Evolutionary conservation across 1,140 invertebrate species (phyloP).

Genomic region (Planococcus citri): DNA sequence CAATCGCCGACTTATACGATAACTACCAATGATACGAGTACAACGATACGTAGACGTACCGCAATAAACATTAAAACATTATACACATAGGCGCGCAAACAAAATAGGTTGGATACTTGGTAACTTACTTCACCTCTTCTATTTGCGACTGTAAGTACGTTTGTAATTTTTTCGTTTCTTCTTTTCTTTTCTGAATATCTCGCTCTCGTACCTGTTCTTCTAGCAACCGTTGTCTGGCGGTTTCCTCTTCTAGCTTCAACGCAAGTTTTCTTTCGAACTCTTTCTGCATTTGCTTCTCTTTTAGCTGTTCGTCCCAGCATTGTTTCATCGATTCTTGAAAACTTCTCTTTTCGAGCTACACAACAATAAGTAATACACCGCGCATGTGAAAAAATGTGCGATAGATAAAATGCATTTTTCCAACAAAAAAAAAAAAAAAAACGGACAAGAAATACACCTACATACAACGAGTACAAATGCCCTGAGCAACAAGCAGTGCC

Average conservation of each 20-base stretch:
- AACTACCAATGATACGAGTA: no score
- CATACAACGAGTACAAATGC: no score
- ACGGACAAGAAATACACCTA: no score
- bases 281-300: not conserved
- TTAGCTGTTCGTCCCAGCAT: not conserved
- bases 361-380: no score
- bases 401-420: no score
- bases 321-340: constrained; percentile 10
- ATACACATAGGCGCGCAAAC: no score
- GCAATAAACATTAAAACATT: no score
- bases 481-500: no score
- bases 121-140: constrained; percentile 3
- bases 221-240: not conserved
- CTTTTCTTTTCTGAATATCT: not conserved
- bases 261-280: constrained; percentile 2
- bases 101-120: not conserved
- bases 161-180: constrained; percentile 7
- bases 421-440: no score
- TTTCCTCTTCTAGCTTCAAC: not conserved
- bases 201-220: not conserved
- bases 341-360: not conserved
- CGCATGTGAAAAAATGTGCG: no score
- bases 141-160: not conserved
- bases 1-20: no score
- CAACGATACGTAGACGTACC: no score